phyloP scores from a whole-genome alignment of 2,888 invertebrate genomes.

The Diadromus collaris region DNA sequence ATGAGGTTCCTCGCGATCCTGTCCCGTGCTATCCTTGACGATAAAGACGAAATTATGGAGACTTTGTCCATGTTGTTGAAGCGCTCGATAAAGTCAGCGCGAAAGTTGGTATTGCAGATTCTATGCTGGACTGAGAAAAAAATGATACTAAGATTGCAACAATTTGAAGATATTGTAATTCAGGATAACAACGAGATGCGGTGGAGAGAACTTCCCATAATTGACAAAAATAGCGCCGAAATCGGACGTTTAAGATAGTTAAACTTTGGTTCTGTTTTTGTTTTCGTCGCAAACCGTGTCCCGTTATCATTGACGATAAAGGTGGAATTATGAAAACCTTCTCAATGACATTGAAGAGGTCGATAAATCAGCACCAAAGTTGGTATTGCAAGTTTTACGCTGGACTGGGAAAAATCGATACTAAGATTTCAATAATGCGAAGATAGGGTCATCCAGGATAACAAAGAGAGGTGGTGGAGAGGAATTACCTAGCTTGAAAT shows the following conservation, averaged over 20 bases:
- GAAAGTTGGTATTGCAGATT: not conserved
- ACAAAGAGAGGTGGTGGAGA: too few relatives aligned
- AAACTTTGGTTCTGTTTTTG: too few relatives aligned
- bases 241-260: too few relatives aligned
- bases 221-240: too few relatives aligned
- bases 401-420: not conserved
- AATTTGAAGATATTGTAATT: too few relatives aligned
- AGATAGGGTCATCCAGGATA: too few relatives aligned
- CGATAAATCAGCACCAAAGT: not conserved
- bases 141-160: too few relatives aligned
- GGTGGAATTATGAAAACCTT: not conserved
- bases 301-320: not conserved
- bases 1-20: slow-evolving; percentile 31
- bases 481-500: not conserved
- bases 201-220: not conserved
- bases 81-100: not conserved
- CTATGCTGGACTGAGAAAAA: not conserved
- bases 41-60: not conserved
- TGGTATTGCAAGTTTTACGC: not conserved
- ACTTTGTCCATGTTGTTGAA: not conserved
- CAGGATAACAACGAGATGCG: too few relatives aligned
- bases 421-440: too few relatives aligned
- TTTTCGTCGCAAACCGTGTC: not conserved
- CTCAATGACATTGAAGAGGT: not conserved
- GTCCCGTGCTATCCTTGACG: not conserved